Conservation (phyloP, 2,888 invertebrate genomes). For the Fragum whitleyi region DNA sequence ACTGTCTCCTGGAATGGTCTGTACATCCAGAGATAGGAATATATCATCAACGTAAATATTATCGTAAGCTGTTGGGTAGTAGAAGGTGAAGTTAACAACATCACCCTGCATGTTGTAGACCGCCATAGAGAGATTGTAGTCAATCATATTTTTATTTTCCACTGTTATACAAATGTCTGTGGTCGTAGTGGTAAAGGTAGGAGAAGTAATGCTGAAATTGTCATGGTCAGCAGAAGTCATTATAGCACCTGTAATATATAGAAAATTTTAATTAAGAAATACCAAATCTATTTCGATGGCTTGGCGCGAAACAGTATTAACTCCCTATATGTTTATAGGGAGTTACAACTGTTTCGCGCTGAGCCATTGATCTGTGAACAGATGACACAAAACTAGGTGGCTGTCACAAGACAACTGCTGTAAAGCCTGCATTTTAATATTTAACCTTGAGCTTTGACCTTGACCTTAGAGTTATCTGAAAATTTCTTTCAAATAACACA, state of each 20-base stretch:
- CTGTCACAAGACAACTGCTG: no score
- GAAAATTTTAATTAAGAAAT: no score
- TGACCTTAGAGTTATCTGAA: no score
- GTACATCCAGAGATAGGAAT: neutral
- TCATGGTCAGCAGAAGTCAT: neutral
- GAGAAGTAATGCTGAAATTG: neutral
- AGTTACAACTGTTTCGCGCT: no score
- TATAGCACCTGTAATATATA: neutral
- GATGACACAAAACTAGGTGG: no score
- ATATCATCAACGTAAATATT: neutral
- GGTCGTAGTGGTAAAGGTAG: neutral
- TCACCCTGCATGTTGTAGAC: neutral
- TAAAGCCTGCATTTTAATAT: no score
- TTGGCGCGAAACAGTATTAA: no score
- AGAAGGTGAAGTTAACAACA: neutral
- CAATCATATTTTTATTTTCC: neutral
- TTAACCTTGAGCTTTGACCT: no score
- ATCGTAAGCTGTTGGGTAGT: neutral
- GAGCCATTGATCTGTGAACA: no score
- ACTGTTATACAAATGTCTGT: constrained; percentile 11
- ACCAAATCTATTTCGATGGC: no score
- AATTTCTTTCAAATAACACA: no score
- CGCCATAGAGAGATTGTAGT: neutral
- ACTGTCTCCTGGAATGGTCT: neutral
- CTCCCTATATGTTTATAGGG: no score